phyloP scores from a whole-genome alignment of 1,140 invertebrate genomes.

The Stenopsyche tienmushanensis region DNA sequence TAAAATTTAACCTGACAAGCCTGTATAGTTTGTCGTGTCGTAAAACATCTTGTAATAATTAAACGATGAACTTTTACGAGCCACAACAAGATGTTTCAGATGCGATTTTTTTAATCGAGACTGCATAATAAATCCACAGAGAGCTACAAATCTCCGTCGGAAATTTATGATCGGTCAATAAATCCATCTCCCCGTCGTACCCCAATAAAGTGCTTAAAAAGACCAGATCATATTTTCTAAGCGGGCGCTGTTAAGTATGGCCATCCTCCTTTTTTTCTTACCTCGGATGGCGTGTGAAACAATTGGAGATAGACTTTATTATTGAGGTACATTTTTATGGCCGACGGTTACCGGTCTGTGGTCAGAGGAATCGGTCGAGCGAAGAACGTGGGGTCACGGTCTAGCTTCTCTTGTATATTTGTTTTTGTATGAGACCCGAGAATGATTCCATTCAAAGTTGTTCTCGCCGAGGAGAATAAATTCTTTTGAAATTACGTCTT shows the following conservation, averaged over 20 bases:
- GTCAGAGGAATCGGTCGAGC: conserved; percentile 3
- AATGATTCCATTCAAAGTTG: background rate
- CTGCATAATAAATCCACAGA: background rate
- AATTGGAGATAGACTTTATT: too few relatives aligned
- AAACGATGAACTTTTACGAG: conserved; percentile 9
- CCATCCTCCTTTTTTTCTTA: too few relatives aligned
- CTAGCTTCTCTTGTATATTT: background rate
- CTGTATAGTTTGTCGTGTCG: conserved; percentile 23
- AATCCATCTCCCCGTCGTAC: conserved; percentile 15
- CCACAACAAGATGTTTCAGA: background rate
- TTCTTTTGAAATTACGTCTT: too few relatives aligned
- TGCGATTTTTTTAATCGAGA: background rate
- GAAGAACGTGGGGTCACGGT: background rate
- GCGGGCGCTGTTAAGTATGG: too few relatives aligned
- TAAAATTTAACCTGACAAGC: too few relatives aligned
- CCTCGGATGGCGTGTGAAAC: background rate
- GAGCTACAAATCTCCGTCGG: background rate
- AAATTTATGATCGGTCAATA: conserved; percentile 28
- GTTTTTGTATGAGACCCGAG: background rate
- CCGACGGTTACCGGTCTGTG: background rate
- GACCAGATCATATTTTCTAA: background rate
- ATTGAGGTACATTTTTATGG: background rate
- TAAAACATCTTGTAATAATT: conserved; percentile 30
- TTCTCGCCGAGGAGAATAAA: too few relatives aligned
- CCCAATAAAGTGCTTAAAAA: conserved; percentile 14